These are phyloP conservation scores for Formica exsecta DNA, from an alignment of 1,140 invertebrate genomes.

Conservation along the genomic window DNA sequence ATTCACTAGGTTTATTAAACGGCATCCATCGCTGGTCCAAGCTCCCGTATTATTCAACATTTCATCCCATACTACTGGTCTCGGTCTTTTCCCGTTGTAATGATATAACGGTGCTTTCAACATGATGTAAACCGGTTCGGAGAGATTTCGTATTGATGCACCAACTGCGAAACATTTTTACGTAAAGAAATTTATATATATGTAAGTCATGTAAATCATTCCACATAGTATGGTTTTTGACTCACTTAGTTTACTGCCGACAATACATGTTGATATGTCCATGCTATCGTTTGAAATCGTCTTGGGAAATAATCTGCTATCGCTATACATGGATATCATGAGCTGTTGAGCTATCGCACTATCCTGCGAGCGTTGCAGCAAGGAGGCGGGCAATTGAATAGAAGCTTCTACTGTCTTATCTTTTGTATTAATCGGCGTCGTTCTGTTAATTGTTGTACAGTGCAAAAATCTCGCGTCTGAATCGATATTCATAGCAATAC, in stretches of 20 bases:
- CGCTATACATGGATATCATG: slow-evolving; percentile 90
- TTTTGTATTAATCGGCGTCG: slow-evolving; percentile 87
- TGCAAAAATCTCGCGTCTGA: slow-evolving; percentile 86
- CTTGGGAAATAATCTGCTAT: slow-evolving; percentile 90
- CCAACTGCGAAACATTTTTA: slow-evolving; percentile 84
- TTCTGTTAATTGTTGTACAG: slow-evolving; percentile 90
- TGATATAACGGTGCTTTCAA: slow-evolving; percentile 86
- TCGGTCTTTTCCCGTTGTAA: slow-evolving; percentile 85
- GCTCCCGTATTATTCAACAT: slow-evolving; percentile 88
- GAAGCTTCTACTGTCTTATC: slow-evolving; percentile 90
- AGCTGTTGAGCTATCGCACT: slow-evolving; percentile 87
- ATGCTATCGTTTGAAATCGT: slow-evolving; percentile 80
- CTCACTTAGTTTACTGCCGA: slow-evolving; percentile 89
- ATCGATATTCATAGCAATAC: slow-evolving; percentile 59
- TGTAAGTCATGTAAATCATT: slow-evolving; percentile 5
- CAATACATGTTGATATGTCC: slow-evolving; percentile 88
- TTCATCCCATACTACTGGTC: slow-evolving; percentile 91
- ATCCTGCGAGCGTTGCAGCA: slow-evolving; percentile 85
- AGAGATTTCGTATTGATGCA: slow-evolving; percentile 87
- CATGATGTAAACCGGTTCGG: slow-evolving; percentile 90
- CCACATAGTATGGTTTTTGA: slow-evolving; percentile 35
- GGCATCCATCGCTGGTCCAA: slow-evolving; percentile 91
- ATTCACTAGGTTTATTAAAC: slow-evolving; percentile 88
- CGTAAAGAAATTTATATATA: slow-evolving; percentile 37
- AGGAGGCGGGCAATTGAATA: slow-evolving; percentile 90